Evolutionary conservation across 2,797 vertebrate species (phyloP).

Genomic region (Gallinago stenura): DNA sequence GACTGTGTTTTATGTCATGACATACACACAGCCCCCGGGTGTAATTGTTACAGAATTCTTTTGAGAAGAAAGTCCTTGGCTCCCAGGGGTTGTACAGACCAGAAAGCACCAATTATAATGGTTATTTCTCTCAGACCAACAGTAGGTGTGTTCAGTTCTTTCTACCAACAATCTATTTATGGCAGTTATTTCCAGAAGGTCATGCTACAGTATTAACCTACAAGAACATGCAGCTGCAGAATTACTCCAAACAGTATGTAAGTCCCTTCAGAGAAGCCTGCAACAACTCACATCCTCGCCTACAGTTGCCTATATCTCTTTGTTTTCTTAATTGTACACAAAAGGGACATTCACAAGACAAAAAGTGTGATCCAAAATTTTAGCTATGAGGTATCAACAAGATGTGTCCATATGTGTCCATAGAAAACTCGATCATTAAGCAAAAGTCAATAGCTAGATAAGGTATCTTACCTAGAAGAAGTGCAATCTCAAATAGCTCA

Average conservation of each 20-base stretch:
- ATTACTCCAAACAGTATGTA: neutral
- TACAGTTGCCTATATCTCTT: neutral
- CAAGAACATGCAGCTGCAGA: neutral
- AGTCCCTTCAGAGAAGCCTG: neutral
- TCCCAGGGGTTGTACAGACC: slow-evolving; percentile 42
- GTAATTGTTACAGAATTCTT: slow-evolving; percentile 57
- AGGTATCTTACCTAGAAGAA: neutral
- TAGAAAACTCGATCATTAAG: slow-evolving; percentile 1
- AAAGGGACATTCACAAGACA: neutral
- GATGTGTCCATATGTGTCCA: neutral
- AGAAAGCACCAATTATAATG: slow-evolving; percentile 36
- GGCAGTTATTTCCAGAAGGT: slow-evolving; percentile 32
- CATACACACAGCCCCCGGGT: slow-evolving; percentile 41
- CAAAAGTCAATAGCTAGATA: neutral
- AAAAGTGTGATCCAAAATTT: neutral
- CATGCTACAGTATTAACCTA: neutral
- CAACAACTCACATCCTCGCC: neutral
- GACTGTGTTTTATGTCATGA: slow-evolving; percentile 73
- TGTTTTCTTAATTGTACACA: neutral
- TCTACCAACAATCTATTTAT: neutral
- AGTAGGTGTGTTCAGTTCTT: slow-evolving; percentile 1
- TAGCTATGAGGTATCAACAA: neutral
- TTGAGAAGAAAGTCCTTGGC: slow-evolving; percentile 54
- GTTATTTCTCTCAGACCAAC: slow-evolving; percentile 17
- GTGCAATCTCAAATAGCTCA: neutral